Conservation (phyloP, 1,140 invertebrate genomes). For the Ylistrum balloti region DNA sequence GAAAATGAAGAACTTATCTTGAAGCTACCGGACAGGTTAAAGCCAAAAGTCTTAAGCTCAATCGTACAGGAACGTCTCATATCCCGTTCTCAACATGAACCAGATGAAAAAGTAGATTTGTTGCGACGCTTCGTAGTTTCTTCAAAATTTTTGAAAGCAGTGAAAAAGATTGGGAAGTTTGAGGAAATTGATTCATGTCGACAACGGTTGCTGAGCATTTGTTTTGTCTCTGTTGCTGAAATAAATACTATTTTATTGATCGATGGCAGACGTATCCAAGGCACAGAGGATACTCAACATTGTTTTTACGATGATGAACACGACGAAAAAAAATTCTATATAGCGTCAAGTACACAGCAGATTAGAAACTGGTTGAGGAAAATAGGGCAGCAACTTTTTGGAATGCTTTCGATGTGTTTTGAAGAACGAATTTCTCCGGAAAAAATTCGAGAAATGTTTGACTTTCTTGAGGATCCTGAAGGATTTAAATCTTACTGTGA, state of each 20-base stretch:
- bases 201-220: neutral
- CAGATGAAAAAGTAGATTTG: neutral
- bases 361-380: neutral
- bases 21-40: neutral
- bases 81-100: neutral
- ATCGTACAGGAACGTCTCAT: neutral
- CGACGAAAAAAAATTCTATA: neutral
- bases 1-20: neutral
- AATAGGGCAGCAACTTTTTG: neutral
- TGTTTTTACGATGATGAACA: neutral
- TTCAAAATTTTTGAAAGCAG: neutral
- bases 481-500: neutral
- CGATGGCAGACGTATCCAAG: neutral
- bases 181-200: neutral
- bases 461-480: neutral
- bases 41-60: neutral
- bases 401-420: neutral
- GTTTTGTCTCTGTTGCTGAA: neutral
- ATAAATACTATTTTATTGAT: neutral
- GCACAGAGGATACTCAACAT: neutral
- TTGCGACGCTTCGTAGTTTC: neutral
- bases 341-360: neutral
- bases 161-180: neutral
- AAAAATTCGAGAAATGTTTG: neutral
- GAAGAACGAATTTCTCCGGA: neutral